Percentiles rank a stretch among this genome's conserved stretches.
Conservation (phyloP, 2,113 vertebrate genomes). For the Gasterosteus aculeatus region DNA sequence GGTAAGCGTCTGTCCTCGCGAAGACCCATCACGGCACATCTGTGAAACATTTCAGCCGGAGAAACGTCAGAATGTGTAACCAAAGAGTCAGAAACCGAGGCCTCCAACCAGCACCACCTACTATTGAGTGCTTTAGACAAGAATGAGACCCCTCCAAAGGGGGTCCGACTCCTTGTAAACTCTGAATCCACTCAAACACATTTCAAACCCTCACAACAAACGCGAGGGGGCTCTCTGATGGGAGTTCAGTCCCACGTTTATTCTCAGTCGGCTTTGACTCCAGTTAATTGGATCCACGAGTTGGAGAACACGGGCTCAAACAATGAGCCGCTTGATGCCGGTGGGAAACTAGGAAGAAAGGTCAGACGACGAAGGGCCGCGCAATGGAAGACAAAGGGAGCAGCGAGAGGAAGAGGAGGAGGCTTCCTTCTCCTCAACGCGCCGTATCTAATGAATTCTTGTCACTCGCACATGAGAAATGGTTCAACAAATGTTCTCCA, state of each 20-base stretch:
- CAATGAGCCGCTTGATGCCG: constrained; percentile 46
- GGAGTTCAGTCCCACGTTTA: constrained; percentile 29
- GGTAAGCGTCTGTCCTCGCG: constrained; percentile 3
- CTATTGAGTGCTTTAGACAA: constrained; percentile 60
- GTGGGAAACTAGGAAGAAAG: not conserved
- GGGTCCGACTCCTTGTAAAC: not conserved
- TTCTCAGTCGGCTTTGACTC: constrained; percentile 29
- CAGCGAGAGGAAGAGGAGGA: not conserved
- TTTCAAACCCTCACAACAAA: constrained; percentile 22
- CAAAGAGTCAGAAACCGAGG: constrained; percentile 45
- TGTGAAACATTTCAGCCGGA: constrained; percentile 50
- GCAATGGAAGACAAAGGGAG: not conserved
- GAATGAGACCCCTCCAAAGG: constrained; percentile 37
- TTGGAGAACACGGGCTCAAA: constrained; percentile 19
- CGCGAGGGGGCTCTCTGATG: not conserved
- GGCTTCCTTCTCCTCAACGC: constrained; percentile 23
- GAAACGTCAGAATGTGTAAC: constrained; percentile 16
- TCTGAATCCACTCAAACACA: constrained; percentile 16
- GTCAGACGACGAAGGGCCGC: constrained; percentile 3
- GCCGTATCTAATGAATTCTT: not conserved
- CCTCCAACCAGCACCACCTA: constrained; percentile 39
- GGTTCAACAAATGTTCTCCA: not conserved
- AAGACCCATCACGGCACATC: constrained; percentile 36
- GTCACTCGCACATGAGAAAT: constrained; percentile 4
- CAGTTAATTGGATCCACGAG: constrained; percentile 26